Conservation (phyloP, 2,888 invertebrate genomes). For the Drosophila quasianomalipes region DNA sequence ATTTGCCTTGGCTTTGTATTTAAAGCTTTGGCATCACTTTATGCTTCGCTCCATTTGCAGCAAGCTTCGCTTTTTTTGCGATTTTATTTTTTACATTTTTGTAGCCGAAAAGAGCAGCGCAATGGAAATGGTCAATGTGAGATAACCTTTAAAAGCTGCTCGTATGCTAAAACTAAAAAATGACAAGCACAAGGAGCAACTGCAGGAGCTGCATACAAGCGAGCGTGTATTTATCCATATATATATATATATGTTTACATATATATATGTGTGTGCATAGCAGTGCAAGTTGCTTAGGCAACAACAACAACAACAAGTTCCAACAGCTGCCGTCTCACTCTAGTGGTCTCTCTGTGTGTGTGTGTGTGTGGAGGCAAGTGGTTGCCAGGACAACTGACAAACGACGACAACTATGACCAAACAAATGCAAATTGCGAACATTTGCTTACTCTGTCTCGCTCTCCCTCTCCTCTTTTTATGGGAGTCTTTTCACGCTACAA, state of each 20-base stretch:
- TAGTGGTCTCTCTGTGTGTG: neutral
- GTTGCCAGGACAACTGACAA: constrained; percentile 72
- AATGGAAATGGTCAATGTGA: constrained; percentile 53
- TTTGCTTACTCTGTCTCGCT: constrained; percentile 4
- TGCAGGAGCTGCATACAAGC: constrained; percentile 18
- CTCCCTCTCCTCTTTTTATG: constrained; percentile 1
- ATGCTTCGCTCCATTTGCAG: constrained; percentile 33
- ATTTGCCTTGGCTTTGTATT: constrained; percentile 53
- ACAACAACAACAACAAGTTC: constrained; percentile 33
- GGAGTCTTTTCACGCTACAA: constrained; percentile 48
- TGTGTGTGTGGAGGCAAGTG: constrained; percentile 19
- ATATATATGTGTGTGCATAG: constrained; percentile 41
- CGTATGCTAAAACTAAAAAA: constrained; percentile 78
- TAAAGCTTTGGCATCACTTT: constrained; percentile 50
- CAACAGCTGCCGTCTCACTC: constrained; percentile 32
- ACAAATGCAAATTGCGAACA: constrained; percentile 65
- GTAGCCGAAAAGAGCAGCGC: constrained; percentile 35
- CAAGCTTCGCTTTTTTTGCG: constrained; percentile 17
- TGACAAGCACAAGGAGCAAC: constrained; percentile 51
- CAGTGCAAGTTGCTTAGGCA: constrained; percentile 67
- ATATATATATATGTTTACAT: neutral
- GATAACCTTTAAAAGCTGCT: constrained; percentile 76
- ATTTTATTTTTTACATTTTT: constrained; percentile 17
- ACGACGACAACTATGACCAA: constrained; percentile 73
- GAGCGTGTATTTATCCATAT: neutral